Evolutionary conservation across 2,888 invertebrate species (phyloP).

Genomic region (Oligia latruncula): DNA sequence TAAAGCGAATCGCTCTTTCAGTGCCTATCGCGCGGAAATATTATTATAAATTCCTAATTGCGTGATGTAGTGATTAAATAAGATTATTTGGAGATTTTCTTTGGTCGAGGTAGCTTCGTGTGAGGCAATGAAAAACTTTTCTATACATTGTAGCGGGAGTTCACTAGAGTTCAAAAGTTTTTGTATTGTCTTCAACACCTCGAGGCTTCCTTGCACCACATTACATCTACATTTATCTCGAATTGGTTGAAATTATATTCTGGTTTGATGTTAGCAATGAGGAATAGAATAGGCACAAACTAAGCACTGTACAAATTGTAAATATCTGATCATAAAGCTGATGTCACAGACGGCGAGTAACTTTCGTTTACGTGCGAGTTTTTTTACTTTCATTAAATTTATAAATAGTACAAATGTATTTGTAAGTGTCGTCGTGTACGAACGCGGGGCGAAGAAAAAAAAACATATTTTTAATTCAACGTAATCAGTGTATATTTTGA

Average conservation of each 20-base stretch:
- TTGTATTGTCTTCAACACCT: constrained; percentile 10
- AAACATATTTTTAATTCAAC: constrained; percentile 73
- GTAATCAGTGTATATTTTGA: constrained; percentile 78
- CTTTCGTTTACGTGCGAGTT: constrained; percentile 71
- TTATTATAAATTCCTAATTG: constrained; percentile 57
- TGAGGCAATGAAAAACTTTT: constrained; percentile 16
- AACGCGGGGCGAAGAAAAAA: constrained; percentile 64
- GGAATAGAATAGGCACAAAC: constrained; percentile 65
- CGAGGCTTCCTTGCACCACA: constrained; percentile 31
- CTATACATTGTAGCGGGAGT: background rate
- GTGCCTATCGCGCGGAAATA: constrained; percentile 69
- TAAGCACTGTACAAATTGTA: constrained; percentile 79
- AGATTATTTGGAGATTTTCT: constrained; percentile 45
- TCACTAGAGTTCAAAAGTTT: constrained; percentile 15
- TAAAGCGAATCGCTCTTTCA: constrained; percentile 63
- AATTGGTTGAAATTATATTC: constrained; percentile 50
- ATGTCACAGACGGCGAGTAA: constrained; percentile 72
- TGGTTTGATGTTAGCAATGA: constrained; percentile 55
- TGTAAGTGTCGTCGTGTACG: constrained; percentile 76
- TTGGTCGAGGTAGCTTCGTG: constrained; percentile 37
- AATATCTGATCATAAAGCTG: constrained; percentile 77
- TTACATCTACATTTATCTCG: constrained; percentile 24
- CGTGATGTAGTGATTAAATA: constrained; percentile 57
- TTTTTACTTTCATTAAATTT: constrained; percentile 79
- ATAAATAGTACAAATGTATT: constrained; percentile 89